Evolutionary conservation across 1,140 invertebrate species (phyloP), one percentile per base, ranked within the genome.

Genomic region (Andrena cerasifolii): DNA sequence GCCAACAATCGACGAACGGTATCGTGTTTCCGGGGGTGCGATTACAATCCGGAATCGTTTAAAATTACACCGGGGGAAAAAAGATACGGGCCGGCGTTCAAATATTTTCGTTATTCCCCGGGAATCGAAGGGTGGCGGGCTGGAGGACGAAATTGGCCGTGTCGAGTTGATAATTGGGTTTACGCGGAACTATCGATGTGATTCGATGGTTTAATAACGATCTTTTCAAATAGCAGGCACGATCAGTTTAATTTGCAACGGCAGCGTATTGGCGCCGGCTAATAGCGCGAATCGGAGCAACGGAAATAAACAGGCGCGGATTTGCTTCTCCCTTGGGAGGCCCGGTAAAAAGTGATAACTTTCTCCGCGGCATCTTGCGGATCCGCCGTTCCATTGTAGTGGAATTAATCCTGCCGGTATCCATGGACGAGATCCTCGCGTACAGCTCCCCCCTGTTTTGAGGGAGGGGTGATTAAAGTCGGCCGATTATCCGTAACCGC

Each of bases 121-220:
- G 5, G 63, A 28, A 24, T 40, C 3, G 18, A 51, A 51, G 18
- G 4, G 7, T 1, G 56, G 21, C 5, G 56, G 8, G 33, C 16
- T 33, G 12, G 18, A 56, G 28, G 12, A 56, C 43, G 62, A 56
- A 67, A 67, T 58, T 26, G 53, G 21, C n/a, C 28, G 33, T 49
- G 54, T 21, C 61, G 79, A 82, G 78, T 85, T 66, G 76, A 74
- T 85, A 82, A 79, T 74, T 49, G 77, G 65, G 53, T 83, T 75
- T 83, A 65, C 77, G 51, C 53, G 45, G 36, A 47, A 77, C 76
- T 66, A 79, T 82, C 70, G 40, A n/a, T n/a, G 36, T n/a, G 63
- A 33, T 26, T 36, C 72, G 49, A 66, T 54, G 72, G 72, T 74
- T 73, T 73, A 66, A 74, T 75, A 68, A 67, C 63, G 63, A 66